These are phyloP conservation scores for Nomada fucata DNA, from an alignment of 2,888 invertebrate genomes.

Conservation along the genomic window DNA sequence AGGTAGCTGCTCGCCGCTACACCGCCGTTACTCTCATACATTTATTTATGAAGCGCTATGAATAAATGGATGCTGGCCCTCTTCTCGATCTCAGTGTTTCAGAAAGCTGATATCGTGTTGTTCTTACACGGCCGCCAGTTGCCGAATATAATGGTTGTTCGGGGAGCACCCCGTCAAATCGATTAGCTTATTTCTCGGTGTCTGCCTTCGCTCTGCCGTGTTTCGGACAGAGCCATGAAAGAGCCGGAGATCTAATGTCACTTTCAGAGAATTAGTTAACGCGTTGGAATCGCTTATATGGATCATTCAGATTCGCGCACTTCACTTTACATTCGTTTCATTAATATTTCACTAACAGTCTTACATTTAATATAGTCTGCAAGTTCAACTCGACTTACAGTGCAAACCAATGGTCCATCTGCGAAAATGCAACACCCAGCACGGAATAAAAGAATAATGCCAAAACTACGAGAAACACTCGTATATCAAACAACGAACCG, in stretches of 20 bases:
- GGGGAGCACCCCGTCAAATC: slow-evolving; percentile 75
- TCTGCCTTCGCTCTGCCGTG: slow-evolving; percentile 37
- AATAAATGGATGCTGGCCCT: slow-evolving; percentile 82
- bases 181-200: slow-evolving; percentile 66
- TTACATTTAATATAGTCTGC: too few species aligned
- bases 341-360: too few species aligned
- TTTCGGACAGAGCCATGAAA: slow-evolving; percentile 17
- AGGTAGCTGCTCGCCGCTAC: slow-evolving; percentile 60
- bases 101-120: slow-evolving; percentile 76
- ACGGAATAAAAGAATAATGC: neutral
- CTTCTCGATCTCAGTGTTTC: slow-evolving; percentile 75
- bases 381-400: too few species aligned
- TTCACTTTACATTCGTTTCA: too few species aligned
- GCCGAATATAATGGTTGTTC: slow-evolving; percentile 78
- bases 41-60: slow-evolving; percentile 83
- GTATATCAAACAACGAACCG: neutral
- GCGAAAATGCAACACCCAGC: too few species aligned
- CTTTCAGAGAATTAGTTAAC: neutral
- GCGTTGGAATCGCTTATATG: too few species aligned
- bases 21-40: slow-evolving; percentile 78
- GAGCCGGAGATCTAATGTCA: neutral
- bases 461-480: neutral
- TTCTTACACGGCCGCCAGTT: slow-evolving; percentile 72
- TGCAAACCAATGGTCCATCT: too few species aligned
- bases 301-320: too few species aligned